Conservation (phyloP, 2,888 invertebrate species). For the Nomada flava region DNA sequence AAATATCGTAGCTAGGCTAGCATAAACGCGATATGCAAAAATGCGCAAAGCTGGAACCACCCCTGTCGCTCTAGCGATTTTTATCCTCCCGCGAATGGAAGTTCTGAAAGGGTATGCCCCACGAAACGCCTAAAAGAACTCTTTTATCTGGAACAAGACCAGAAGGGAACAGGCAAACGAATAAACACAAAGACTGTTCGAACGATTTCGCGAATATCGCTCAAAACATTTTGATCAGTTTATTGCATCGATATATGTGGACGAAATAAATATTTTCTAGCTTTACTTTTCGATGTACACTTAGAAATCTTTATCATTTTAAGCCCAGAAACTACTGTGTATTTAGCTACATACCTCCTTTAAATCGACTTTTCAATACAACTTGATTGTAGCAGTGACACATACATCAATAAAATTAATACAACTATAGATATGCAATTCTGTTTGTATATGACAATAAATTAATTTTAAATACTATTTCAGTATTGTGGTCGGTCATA, state of each 20-base stretch:
- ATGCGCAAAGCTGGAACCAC: neutral
- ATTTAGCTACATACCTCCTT: neutral
- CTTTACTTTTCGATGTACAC: neutral
- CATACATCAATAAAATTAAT: too few relatives aligned
- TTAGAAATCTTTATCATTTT: neutral
- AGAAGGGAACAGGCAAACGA: neutral
- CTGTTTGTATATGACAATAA: too few relatives aligned
- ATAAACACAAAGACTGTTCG: neutral
- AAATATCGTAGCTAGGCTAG: constrained; percentile 9
- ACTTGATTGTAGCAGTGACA: too few relatives aligned
- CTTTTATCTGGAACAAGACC: constrained; percentile 17
- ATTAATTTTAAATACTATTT: too few relatives aligned
- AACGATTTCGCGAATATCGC: constrained; percentile 15
- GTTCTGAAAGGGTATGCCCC: neutral
- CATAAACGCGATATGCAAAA: constrained; percentile 35
- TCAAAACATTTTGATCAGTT: constrained; percentile 34
- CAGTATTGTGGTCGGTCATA: too few relatives aligned
- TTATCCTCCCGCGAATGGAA: constrained; percentile 13
- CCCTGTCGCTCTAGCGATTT: constrained; percentile 21
- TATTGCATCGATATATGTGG: constrained; percentile 1
- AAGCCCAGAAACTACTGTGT: neutral
- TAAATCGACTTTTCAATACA: neutral
- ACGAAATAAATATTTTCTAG: neutral
- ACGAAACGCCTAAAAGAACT: constrained; percentile 9
- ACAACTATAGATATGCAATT: too few relatives aligned